phyloP scores from a whole-genome alignment of 2,797 vertebrate species.

The Telmatherina bonti region DNA sequence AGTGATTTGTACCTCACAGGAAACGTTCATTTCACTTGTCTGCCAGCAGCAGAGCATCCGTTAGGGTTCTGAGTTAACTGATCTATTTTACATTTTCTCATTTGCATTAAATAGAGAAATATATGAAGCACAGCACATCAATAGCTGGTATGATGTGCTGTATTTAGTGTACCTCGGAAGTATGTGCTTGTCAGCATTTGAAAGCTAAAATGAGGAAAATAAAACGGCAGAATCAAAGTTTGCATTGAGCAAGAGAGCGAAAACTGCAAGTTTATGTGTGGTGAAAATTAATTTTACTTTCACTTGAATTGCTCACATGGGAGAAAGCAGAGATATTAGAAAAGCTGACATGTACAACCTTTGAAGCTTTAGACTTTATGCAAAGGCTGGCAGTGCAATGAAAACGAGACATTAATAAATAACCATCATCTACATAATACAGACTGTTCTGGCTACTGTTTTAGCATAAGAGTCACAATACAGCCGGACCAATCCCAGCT shows the following conservation, averaged over 20 bases:
- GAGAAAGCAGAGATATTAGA: too few species aligned
- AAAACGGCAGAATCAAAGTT: not conserved
- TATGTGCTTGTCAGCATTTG: not conserved
- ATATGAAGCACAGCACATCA: not conserved
- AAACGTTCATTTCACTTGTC: slow-evolving; percentile 3
- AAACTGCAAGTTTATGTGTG: not conserved
- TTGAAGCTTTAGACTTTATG: not conserved
- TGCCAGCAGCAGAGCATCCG: not conserved
- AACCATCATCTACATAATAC: too few species aligned
- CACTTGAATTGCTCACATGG: too few species aligned
- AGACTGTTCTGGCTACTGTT: not conserved
- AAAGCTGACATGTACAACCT: not conserved
- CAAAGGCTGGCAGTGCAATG: too few species aligned
- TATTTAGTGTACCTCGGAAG: not conserved
- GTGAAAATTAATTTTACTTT: not conserved
- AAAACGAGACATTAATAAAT: too few species aligned
- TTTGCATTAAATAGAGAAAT: not conserved
- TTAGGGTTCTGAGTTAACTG: not conserved
- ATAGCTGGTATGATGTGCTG: not conserved
- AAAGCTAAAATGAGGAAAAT: not conserved
- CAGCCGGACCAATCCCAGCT: not conserved
- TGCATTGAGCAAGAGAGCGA: not conserved
- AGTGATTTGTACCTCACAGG: slow-evolving; percentile 7
- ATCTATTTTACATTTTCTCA: not conserved
- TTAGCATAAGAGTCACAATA: not conserved